Conservation (phyloP, 2,888 invertebrate genomes). For the Marronus borbonicus region DNA sequence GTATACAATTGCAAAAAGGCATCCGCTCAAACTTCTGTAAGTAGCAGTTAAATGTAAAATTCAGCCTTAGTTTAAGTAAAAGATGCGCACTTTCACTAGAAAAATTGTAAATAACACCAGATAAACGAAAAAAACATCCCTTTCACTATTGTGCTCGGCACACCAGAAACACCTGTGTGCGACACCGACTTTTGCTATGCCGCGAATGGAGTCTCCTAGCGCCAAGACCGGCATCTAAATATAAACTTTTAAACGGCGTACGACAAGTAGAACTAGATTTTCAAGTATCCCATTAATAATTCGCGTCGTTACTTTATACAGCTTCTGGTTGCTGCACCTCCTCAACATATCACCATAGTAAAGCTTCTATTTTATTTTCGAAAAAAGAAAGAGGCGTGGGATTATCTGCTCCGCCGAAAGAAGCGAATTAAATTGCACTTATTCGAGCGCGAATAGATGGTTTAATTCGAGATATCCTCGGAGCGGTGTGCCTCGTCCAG, state of each 20-base stretch:
- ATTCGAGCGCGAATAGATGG: constrained; percentile 39
- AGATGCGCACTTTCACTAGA: constrained; percentile 3
- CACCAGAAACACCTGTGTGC: constrained; percentile 23
- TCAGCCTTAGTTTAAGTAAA: not conserved
- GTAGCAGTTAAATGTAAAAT: too few species aligned
- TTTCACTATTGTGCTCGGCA: constrained; percentile 18
- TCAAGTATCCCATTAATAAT: constrained; percentile 61
- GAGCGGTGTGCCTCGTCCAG: not conserved
- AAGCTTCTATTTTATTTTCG: too few species aligned
- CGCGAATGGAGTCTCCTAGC: constrained; percentile 25
- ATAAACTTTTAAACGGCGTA: constrained; percentile 55
- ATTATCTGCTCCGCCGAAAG: not conserved
- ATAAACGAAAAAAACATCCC: constrained; percentile 16
- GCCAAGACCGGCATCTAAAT: constrained; percentile 50
- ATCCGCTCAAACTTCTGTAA: too few species aligned
- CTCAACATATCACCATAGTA: not conserved
- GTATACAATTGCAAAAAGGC: not conserved
- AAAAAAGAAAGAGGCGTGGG: too few species aligned
- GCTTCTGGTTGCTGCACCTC: constrained; percentile 4
- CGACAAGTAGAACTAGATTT: constrained; percentile 70
- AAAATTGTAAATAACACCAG: constrained; percentile 1
- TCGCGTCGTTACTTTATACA: constrained; percentile 22
- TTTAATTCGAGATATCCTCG: constrained; percentile 15
- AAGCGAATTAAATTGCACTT: constrained; percentile 41
- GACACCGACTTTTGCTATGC: constrained; percentile 7